Base-by-base conservation (phyloP, 2,797 vertebrate genomes). In the Notolepis coatsorum region DNA sequence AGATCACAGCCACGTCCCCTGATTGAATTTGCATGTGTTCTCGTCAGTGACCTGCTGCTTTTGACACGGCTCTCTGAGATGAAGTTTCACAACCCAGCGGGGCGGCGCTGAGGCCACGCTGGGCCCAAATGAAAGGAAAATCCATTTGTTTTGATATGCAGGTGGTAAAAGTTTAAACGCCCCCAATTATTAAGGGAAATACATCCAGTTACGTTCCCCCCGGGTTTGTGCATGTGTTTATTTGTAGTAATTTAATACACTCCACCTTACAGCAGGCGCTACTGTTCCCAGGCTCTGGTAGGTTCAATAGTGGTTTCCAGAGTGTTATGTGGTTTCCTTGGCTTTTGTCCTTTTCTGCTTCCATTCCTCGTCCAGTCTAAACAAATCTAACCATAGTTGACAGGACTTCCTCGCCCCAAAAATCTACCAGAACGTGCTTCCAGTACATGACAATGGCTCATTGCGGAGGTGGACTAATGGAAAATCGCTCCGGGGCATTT, bases 21-120 rank as follows among this genome's bases (percentile, higher is more conserved):
- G 28, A 35, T 25, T 31, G 28, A 58, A 43, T 53, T 38, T 41
- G 65, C 25, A 41, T 53, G 9, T 28, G 67, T 59, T 69, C 71
- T 64, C 66, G 68, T 67, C n/a, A n/a, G 77, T 75, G 65, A 78
- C 81, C 75, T 73, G 73, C 77, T 71, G 77, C 48, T 80, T 52
- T 76, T 74, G 68, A 76, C 73, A 76, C 39, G 47, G 57, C 66
- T 77, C 71, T 62, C 43, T 28, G 43, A 62, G 73, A 71, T 71
- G 71, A 79, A 75, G 73, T 80, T 75, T 57, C 75, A 63, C 60
- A 59, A 63, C 80, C 61, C 81, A 73, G 66, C 81, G 54, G 71
- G n/a, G 71, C 52, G 63, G 30, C 49, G 52, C 56, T 46, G 61
- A 38, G 56, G 53, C 33, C 23, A 10, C n/a, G 31, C 23, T 30